Conservation (phyloP, 2,888 invertebrate species). For the Pimpla rufipes region DNA sequence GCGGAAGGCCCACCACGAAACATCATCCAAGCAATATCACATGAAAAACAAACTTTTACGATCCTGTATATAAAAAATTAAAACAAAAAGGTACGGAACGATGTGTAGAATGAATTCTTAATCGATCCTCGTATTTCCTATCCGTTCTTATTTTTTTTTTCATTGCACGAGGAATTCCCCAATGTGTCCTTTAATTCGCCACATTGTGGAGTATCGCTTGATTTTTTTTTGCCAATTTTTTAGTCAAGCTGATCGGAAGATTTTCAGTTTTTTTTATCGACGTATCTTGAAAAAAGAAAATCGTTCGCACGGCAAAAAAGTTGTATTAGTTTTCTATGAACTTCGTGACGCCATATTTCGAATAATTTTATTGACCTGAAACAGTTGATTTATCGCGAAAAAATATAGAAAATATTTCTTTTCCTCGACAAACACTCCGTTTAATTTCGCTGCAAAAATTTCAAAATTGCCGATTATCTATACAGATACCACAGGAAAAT, state of each 20-base stretch:
- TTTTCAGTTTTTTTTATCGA: neutral
- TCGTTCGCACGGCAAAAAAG: neutral
- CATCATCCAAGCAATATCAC: neutral
- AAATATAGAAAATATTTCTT: neutral
- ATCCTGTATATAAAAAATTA: slow-evolving; percentile 29
- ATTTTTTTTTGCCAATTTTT: neutral
- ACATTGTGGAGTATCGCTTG: too few relatives aligned
- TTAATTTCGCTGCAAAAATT: neutral
- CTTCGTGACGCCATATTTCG: neutral
- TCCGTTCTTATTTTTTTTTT: too few relatives aligned
- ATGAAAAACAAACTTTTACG: slow-evolving; percentile 19
- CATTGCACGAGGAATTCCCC: too few relatives aligned
- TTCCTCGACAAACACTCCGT: neutral
- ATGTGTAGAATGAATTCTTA: too few relatives aligned
- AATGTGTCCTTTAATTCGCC: too few relatives aligned
- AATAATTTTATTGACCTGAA: neutral
- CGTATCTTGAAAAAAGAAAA: neutral
- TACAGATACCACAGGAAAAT: neutral
- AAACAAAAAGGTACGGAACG: neutral
- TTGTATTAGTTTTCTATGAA: neutral
- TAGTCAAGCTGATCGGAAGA: neutral
- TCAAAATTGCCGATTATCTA: neutral
- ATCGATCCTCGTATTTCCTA: too few relatives aligned
- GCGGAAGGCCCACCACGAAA: neutral
- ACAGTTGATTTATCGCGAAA: neutral